phyloP scores from a whole-genome alignment of 2,888 invertebrate genomes.

The Spisula subtruncata region DNA sequence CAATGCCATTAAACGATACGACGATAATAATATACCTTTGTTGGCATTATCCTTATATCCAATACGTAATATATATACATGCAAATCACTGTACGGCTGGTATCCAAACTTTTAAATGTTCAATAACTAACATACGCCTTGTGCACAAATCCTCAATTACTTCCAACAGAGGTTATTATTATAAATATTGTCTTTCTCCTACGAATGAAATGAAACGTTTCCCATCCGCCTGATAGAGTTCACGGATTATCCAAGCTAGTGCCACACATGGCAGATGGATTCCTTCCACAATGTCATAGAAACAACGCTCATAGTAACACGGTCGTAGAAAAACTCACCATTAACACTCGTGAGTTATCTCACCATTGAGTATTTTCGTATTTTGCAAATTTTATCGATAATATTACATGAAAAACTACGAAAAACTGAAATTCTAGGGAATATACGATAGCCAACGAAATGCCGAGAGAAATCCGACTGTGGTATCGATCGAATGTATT shows the following conservation, averaged over 20 bases:
- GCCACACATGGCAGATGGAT: not conserved
- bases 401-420: not conserved
- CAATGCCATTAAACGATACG: not conserved
- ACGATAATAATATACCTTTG: not conserved
- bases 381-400: not conserved
- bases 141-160: not conserved
- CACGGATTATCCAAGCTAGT: not conserved
- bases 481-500: constrained; percentile 35
- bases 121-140: not conserved
- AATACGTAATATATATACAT: not conserved
- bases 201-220: not conserved
- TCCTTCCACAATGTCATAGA: not conserved
- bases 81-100: not conserved
- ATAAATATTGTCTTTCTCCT: not conserved
- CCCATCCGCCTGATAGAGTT: not conserved
- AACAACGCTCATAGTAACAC: not conserved
- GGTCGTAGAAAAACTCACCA: not conserved
- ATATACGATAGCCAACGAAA: not conserved
- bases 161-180: no score
- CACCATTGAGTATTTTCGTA: not conserved
- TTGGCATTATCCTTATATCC: constrained; percentile 3
- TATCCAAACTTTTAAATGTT: not conserved
- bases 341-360: not conserved
- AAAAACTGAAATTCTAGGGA: constrained; percentile 25
- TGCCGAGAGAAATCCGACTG: not conserved